Conservation (phyloP, 2,113 vertebrate genomes). For the Crypturellus undulatus region DNA sequence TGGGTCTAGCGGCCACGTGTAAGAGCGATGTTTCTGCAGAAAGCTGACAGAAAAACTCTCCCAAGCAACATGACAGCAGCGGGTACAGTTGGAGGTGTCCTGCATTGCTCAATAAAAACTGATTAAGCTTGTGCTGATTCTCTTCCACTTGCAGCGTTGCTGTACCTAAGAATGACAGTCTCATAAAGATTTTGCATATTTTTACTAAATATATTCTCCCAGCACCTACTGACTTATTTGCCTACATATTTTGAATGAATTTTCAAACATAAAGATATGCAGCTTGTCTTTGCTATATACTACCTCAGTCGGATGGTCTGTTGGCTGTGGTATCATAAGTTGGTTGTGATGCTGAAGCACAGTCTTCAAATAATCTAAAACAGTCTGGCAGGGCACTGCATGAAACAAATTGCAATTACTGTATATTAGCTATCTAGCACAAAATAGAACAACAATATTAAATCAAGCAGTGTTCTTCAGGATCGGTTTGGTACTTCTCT, state of each 20-base stretch:
- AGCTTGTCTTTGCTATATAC: background rate
- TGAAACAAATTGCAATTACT: conserved; percentile 48
- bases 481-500: background rate
- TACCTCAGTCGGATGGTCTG: conserved; percentile 95
- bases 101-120: background rate
- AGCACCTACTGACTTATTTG: background rate
- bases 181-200: background rate
- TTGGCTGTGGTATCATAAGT: conserved; percentile 84
- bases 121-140: background rate
- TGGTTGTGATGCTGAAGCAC: conserved; percentile 96
- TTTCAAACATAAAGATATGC: background rate
- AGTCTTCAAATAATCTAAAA: conserved; percentile 94
- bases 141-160: background rate
- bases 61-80: background rate
- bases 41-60: background rate
- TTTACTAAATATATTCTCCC: background rate
- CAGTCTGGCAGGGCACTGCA: conserved; percentile 95
- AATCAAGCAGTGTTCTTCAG: conserved; percentile 35
- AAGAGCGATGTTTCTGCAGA: background rate
- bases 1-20: background rate
- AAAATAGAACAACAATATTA: conserved; percentile 9
- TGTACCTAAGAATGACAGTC: background rate
- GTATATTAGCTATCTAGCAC: background rate
- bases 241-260: background rate
- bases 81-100: background rate